Evolutionary conservation across 2,113 vertebrate genomes (phyloP).

Genomic region (Microtus pennsylvanicus): DNA sequence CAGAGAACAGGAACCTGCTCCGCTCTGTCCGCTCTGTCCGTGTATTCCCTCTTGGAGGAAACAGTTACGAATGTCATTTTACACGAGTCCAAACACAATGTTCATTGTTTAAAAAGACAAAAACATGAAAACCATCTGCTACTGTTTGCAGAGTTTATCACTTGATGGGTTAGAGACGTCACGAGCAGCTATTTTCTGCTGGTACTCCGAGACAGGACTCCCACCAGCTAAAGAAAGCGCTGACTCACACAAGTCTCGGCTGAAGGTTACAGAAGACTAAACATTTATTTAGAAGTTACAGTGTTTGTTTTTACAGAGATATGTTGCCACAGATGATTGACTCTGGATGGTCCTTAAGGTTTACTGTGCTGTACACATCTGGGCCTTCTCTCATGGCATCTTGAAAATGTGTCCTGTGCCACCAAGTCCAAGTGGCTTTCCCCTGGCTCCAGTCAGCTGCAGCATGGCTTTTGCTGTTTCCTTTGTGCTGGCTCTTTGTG

Average conservation of each 20-base stretch:
- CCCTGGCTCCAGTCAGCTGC: neutral
- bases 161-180: neutral
- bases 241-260: constrained; percentile 67
- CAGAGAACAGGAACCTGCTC: neutral
- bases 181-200: constrained; percentile 6
- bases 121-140: neutral
- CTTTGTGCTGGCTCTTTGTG: fast-evolving
- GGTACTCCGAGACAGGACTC: neutral
- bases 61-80: neutral
- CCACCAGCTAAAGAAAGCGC: neutral
- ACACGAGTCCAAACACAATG: neutral
- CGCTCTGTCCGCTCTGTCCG: neutral
- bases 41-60: neutral
- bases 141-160: neutral
- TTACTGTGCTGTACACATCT: constrained; percentile 75
- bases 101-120: neutral
- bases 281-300: constrained; percentile 88
- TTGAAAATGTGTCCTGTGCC: constrained; percentile 41
- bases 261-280: constrained; percentile 81
- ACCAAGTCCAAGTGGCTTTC: neutral
- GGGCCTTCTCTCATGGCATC: constrained; percentile 61
- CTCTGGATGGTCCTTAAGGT: constrained; percentile 81
- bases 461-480: neutral
- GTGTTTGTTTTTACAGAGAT: constrained; percentile 87
- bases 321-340: constrained; percentile 79